Evolutionary conservation across 2,113 vertebrate genomes (phyloP), one percentile per base, ranked within the genome.

Genomic region (Tychaedon coryphoeus): DNA sequence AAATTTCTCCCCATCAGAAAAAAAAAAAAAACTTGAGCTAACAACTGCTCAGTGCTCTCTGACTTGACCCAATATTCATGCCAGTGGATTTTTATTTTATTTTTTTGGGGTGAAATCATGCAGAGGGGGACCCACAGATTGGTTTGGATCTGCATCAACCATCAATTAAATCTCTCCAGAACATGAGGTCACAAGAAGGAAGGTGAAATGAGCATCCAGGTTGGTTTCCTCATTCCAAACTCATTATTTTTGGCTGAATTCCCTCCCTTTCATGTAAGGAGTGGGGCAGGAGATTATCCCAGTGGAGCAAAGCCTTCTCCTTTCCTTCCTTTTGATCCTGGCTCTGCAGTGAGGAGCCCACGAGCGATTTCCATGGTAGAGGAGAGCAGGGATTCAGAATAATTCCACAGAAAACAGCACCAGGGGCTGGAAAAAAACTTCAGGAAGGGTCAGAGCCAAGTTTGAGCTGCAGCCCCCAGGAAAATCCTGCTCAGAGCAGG

Each of bases 251-350:
- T 54, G 80, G 77, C 47, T 78, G 28, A 67, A 64, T 64, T 88
- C 70, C 57, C 34, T 1, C 0, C 24, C 25, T 88, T 72, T 42
- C 58, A 54, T 51, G 64, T 3, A 29, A 70, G 88, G 56, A 51
- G 13, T 0, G 0, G 92, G 81, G 69, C 91, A 91, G 64, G 38
- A 70, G 86, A 70, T 29, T 38, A 48, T 79, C 82, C 82, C 96
- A 62, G 34, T 0, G 43, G 73, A 84, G 65, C 9, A 6, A 54
- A 94, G 28, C 8, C 0, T 67, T 92, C 86, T 45, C 58, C n/a
- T 95, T 86, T 61, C 7, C 70, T 56, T 24, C 17, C 72, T 42
- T 85, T 91, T 86, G 76, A 89, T 86, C 65, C 48, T 64, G 51
- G 42, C 11, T 62, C 80, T 71, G 87, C 57, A 82, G 87, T 9